phyloP scores from a whole-genome alignment of 2,113 vertebrate species.

The Chionodraco myersi region DNA sequence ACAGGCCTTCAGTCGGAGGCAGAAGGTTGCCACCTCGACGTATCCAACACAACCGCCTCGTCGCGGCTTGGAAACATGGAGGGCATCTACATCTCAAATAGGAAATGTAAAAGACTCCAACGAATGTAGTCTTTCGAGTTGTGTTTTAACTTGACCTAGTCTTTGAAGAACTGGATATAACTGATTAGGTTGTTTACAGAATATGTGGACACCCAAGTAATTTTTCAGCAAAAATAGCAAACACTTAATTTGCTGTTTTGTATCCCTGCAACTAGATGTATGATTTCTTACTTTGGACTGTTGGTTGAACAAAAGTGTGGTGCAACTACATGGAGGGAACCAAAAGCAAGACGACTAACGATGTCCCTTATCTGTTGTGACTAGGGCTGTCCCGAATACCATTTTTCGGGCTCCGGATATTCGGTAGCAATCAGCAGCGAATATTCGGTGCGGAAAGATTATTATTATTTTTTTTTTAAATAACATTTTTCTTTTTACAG shows the following conservation, averaged over 20 bases:
- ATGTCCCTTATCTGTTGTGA: background rate
- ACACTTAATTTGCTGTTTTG: too few relatives aligned
- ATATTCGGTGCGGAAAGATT: too few relatives aligned
- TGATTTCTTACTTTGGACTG: background rate
- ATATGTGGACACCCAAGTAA: background rate
- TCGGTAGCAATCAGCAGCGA: too few relatives aligned
- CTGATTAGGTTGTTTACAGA: too few relatives aligned
- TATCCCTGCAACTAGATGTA: too few relatives aligned
- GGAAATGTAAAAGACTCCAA: slow-evolving; percentile 16
- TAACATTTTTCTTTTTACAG: too few relatives aligned
- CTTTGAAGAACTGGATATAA: background rate
- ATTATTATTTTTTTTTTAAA: too few relatives aligned
- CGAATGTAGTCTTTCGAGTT: slow-evolving; percentile 22
- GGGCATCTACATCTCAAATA: slow-evolving; percentile 31
- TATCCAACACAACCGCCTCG: slow-evolving; percentile 21
- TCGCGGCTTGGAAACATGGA: slow-evolving; percentile 1
- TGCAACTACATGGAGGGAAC: background rate
- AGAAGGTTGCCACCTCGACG: slow-evolving; percentile 39
- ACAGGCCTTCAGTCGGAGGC: slow-evolving; percentile 23
- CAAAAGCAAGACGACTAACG: background rate
- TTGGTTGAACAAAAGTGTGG: background rate
- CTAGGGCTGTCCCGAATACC: too few relatives aligned
- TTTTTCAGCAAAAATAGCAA: too few relatives aligned
- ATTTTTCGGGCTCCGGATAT: too few relatives aligned
- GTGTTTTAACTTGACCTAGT: slow-evolving; percentile 14